These are phyloP conservation scores for Molorchus minor DNA, from an alignment of 2,888 invertebrate genomes.

Conservation along the genomic window DNA sequence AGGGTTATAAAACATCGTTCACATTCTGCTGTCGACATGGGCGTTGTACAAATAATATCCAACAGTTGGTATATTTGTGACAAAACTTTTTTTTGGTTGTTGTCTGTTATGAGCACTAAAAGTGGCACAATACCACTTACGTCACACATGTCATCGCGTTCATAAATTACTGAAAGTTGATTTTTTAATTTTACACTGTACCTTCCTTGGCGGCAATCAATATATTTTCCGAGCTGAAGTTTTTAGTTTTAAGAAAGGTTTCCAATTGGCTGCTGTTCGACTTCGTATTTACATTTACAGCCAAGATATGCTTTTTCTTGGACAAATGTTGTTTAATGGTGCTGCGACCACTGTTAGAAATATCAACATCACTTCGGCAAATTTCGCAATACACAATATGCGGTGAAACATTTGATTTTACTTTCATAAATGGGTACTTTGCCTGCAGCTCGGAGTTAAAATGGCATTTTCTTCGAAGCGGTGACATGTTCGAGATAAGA, in stretches of 20 bases:
- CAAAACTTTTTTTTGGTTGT: no score
- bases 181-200: neutral
- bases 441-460: constrained; percentile 1
- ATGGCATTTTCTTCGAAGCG: neutral
- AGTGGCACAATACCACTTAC: no score
- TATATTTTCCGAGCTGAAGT: neutral
- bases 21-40: no score
- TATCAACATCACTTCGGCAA: neutral
- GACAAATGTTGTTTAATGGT: neutral
- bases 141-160: neutral
- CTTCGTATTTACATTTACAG: constrained; percentile 3
- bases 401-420: neutral
- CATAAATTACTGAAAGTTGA: neutral
- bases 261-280: neutral
- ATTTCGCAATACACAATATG: constrained; percentile 13
- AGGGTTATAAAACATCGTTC: no score
- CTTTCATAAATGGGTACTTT: constrained; percentile 1
- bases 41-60: no score
- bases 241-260: neutral
- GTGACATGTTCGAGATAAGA: constrained; percentile 3
- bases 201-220: constrained; percentile 1
- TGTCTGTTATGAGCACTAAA: no score
- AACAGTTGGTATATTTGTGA: no score
- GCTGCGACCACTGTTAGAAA: constrained; percentile 7
- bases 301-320: constrained; percentile 4